phyloP scores from a whole-genome alignment of 2,113 vertebrate species.

The Ariopsis seemanni region DNA sequence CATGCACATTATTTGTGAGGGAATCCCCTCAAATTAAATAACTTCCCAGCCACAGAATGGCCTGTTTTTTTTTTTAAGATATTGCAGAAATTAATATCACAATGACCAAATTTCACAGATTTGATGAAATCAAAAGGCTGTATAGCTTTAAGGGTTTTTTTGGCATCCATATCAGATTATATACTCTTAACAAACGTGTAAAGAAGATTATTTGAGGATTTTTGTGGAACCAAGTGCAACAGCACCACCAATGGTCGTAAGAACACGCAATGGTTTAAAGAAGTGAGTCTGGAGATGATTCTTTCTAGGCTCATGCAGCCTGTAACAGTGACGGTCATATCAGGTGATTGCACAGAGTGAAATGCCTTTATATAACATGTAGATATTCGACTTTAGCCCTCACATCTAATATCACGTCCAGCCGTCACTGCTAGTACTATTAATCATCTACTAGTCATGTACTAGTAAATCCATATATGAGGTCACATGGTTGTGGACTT shows the following conservation, averaged over 20 bases:
- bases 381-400: background rate
- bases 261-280: background rate
- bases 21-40: too few species aligned
- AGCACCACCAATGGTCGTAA: background rate
- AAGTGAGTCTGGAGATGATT: background rate
- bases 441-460: background rate
- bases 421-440: background rate
- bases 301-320: background rate
- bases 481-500: constrained; percentile 19
- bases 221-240: background rate
- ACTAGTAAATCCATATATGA: background rate
- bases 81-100: too few species aligned
- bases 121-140: too few species aligned
- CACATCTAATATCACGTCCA: background rate
- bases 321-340: background rate
- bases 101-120: too few species aligned
- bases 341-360: background rate
- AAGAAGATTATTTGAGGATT: background rate
- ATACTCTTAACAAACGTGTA: background rate
- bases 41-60: too few species aligned
- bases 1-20: too few species aligned
- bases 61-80: too few species aligned
- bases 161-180: background rate
- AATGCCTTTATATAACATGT: background rate
- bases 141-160: background rate